These are phyloP conservation scores for Melanitta fusca DNA, from an alignment of 2,797 vertebrate genomes.

Conservation along the genomic window DNA sequence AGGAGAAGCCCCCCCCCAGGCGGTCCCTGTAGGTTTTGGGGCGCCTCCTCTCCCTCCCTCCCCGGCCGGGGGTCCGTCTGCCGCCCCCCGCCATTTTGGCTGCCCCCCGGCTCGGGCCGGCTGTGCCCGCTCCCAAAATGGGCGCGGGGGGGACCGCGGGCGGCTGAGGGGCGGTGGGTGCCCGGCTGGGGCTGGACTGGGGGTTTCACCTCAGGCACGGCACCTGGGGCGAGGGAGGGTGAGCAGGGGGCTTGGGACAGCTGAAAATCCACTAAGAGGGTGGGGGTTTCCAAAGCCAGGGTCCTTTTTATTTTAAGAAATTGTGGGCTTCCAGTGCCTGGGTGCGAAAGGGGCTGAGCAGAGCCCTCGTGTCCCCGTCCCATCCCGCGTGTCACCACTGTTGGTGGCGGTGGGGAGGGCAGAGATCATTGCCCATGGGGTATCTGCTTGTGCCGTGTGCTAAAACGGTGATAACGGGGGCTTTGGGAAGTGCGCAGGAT, in stretches of 20 bases:
- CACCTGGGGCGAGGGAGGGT: not conserved
- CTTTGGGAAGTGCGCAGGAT: not conserved
- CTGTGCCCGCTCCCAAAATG: not conserved
- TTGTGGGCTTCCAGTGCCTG: not conserved
- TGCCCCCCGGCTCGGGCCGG: not conserved
- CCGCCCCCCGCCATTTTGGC: conserved; percentile 28
- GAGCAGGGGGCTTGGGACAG: not conserved
- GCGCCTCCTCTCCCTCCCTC: too few relatives aligned
- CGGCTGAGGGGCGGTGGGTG: not conserved
- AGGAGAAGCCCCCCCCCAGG: not conserved
- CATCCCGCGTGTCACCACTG: accelerated
- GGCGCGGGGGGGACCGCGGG: not conserved
- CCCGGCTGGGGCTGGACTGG: not conserved
- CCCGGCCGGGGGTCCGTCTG: not conserved
- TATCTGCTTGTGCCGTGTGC: too few relatives aligned
- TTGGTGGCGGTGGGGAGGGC: accelerated
- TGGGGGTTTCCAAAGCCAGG: accelerated
- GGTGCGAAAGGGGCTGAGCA: not conserved
- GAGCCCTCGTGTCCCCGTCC: not conserved
- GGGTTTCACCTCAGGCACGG: not conserved
- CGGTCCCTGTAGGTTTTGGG: not conserved
- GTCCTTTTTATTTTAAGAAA: too few relatives aligned
- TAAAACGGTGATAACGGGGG: accelerated
- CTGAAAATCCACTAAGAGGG: not conserved
- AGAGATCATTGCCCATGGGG: accelerated